phyloP scores from a whole-genome alignment of 2,113 vertebrate species.

The Scytalopus superciliaris region DNA sequence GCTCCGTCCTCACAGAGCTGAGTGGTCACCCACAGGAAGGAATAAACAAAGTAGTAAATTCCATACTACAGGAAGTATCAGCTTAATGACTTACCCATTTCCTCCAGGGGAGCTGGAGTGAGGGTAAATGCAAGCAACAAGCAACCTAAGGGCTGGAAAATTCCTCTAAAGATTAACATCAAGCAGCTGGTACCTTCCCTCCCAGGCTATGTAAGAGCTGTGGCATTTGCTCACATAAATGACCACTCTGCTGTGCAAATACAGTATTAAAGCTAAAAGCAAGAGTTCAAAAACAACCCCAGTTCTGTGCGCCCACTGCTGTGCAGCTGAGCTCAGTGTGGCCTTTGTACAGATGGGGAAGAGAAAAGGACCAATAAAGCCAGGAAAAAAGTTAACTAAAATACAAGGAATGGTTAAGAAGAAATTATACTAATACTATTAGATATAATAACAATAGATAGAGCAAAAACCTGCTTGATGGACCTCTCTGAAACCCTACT shows the following conservation, averaged over 20 bases:
- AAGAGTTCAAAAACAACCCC: background rate
- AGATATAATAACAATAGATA: background rate
- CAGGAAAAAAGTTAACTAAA: background rate
- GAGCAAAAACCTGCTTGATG: background rate
- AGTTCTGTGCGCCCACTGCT: background rate
- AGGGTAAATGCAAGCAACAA: background rate
- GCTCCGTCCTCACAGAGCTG: background rate
- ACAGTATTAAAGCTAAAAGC: accelerated
- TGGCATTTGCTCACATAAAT: background rate
- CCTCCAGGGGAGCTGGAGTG: background rate
- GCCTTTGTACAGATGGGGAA: background rate
- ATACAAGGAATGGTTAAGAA: background rate
- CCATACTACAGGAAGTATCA: background rate
- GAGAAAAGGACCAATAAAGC: background rate
- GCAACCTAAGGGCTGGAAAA: background rate
- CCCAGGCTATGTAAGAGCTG: background rate
- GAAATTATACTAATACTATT: background rate
- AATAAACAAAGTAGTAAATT: background rate
- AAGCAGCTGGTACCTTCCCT: background rate
- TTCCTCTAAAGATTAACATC: background rate
- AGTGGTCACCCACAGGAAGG: background rate
- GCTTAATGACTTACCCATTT: background rate
- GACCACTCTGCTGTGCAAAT: accelerated
- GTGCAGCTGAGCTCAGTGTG: background rate
- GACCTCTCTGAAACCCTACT: background rate